Conservation (phyloP, 2,797 vertebrate genomes). For the Salarias fasciatus region DNA sequence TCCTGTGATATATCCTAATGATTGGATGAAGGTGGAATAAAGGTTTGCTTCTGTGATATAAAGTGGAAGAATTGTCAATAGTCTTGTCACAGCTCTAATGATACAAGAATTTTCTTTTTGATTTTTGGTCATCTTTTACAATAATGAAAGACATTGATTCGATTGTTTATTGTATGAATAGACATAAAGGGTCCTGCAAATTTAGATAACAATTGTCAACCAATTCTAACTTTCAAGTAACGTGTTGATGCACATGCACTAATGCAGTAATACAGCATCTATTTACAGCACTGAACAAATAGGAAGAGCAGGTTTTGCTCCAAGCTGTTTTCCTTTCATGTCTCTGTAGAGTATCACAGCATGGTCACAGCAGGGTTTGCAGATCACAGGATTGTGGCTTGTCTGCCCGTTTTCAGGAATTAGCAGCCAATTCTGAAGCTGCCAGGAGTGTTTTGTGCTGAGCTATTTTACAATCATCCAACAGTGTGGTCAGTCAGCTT, state of each 20-base stretch:
- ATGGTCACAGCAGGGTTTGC: slow-evolving; percentile 45
- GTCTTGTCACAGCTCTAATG: too few relatives aligned
- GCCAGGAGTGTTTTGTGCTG: slow-evolving; percentile 9
- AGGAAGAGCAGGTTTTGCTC: slow-evolving; percentile 1
- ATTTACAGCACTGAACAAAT: not conserved
- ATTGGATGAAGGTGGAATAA: slow-evolving; percentile 22
- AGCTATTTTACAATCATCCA: not conserved
- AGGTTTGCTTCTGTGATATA: slow-evolving; percentile 18
- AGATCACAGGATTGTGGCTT: slow-evolving; percentile 43
- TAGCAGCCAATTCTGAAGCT: slow-evolving; percentile 17
- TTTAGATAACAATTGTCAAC: too few relatives aligned
- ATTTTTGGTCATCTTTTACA: too few relatives aligned
- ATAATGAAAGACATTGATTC: too few relatives aligned
- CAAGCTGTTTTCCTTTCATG: slow-evolving; percentile 12
- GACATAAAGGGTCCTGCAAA: too few relatives aligned
- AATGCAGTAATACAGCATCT: too few relatives aligned
- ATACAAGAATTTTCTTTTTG: too few relatives aligned
- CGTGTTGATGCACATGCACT: too few relatives aligned
- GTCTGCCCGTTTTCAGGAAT: slow-evolving; percentile 34
- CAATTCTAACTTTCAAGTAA: too few relatives aligned
- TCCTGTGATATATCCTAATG: slow-evolving; percentile 34
- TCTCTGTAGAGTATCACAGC: slow-evolving; percentile 39
- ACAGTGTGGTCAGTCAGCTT: not conserved
- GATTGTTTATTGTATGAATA: too few relatives aligned
- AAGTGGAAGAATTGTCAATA: slow-evolving; percentile 7